These are phyloP conservation scores for Ailuropoda melanoleuca DNA, from an alignment of 2,113 vertebrate species.

Conservation along the genomic window DNA sequence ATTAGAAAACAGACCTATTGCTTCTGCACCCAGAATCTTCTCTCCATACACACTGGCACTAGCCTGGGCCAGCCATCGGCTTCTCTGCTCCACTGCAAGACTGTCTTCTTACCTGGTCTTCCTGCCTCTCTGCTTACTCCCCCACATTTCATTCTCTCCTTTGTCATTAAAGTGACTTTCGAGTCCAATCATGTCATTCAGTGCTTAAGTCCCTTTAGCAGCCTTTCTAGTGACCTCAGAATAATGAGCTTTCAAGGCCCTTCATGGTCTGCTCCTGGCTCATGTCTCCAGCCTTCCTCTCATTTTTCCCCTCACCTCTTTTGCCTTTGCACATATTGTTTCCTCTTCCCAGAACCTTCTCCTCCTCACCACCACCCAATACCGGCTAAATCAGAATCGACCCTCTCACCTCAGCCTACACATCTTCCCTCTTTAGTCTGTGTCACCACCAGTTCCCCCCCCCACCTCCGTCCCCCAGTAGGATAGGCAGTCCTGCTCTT, in stretches of 20 bases:
- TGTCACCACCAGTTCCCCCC: no score
- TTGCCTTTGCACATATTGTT: neutral
- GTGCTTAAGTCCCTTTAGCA: neutral
- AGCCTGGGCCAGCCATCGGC: no score
- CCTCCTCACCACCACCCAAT: neutral
- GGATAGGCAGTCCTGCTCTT: neutral
- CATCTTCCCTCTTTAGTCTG: neutral
- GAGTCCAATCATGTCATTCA: neutral
- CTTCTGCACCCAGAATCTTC: neutral
- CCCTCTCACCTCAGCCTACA: neutral
- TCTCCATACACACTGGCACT: fast-evolving
- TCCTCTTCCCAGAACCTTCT: neutral
- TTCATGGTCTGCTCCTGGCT: neutral
- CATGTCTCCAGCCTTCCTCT: neutral
- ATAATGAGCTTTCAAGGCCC: neutral
- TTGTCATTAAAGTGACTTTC: neutral
- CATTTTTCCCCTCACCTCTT: neutral
- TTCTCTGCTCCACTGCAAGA: no score
- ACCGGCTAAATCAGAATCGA: neutral
- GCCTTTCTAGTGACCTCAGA: neutral
- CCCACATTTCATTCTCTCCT: neutral
- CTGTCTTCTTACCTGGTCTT: neutral
- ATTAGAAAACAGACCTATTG: neutral
- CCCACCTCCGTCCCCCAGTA: neutral
- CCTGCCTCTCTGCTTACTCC: neutral